Conservation (phyloP, 2,888 invertebrate species). For the Microctonus aethiopoides region DNA sequence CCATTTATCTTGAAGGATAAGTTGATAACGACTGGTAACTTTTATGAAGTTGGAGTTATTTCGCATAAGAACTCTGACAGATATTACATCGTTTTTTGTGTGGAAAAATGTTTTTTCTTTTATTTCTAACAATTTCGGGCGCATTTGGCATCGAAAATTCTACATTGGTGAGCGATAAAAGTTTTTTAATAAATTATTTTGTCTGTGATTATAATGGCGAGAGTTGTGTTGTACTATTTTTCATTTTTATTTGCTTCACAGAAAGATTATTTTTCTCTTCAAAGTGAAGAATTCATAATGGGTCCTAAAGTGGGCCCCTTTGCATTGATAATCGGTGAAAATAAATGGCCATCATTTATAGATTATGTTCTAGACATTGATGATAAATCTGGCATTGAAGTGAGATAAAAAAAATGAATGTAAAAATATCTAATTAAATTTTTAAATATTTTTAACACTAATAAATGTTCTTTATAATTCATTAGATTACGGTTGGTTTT, state of each 20-base stretch:
- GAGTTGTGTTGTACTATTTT: not conserved
- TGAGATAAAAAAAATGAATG: not conserved
- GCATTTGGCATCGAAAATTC: not conserved
- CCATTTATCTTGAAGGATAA: not conserved
- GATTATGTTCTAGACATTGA: constrained; percentile 25
- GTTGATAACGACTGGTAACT: not conserved
- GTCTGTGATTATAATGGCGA: not conserved
- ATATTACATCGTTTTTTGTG: not conserved
- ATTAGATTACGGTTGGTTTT: not conserved
- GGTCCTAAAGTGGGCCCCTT: not conserved
- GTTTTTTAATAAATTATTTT: not conserved
- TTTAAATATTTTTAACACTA: not conserved
- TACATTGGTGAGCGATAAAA: not conserved
- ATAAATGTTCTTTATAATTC: constrained; percentile 16
- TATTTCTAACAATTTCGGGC: not conserved
- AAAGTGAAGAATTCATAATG: not conserved
- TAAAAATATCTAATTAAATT: not conserved
- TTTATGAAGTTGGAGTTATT: not conserved
- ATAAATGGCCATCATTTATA: constrained; percentile 11
- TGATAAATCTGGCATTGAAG: constrained; percentile 28
- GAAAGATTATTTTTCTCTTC: not conserved
- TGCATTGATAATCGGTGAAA: not conserved
- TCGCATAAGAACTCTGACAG: not conserved
- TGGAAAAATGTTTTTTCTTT: not conserved
- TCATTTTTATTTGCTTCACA: not conserved